Evolutionary conservation across 2,797 vertebrate species (phyloP).

Genomic region (Anguilla anguilla): DNA sequence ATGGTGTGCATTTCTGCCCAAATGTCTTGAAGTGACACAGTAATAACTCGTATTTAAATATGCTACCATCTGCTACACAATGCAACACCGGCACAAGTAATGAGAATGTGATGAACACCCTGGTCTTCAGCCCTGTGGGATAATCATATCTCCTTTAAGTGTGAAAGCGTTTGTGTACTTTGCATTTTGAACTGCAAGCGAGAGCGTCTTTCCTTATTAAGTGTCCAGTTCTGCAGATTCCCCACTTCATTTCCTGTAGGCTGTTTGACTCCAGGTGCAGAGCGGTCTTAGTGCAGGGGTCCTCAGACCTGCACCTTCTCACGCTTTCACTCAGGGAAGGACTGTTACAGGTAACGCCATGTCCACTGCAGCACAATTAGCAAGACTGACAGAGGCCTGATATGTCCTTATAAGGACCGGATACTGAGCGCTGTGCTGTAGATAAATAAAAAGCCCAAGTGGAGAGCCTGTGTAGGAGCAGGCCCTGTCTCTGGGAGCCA

Average conservation of each 20-base stretch:
- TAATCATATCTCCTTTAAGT: too few relatives aligned
- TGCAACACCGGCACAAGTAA: too few relatives aligned
- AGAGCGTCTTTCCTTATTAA: neutral
- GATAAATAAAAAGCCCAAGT: neutral
- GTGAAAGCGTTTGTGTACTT: too few relatives aligned
- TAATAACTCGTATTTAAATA: too few relatives aligned
- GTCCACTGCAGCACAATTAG: neutral
- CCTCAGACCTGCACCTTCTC: too few relatives aligned
- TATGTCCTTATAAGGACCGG: slow-evolving; percentile 23
- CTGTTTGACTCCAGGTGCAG: neutral
- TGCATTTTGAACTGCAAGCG: neutral
- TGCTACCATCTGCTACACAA: too few relatives aligned
- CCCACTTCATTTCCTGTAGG: neutral
- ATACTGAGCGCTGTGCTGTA: neutral
- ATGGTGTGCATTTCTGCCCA: too few relatives aligned
- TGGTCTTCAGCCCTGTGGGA: too few relatives aligned
- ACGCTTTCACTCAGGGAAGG: too few relatives aligned
- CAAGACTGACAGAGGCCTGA: neutral
- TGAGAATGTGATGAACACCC: too few relatives aligned
- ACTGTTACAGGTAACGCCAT: too few relatives aligned
- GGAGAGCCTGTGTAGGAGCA: neutral
- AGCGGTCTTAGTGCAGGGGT: neutral
- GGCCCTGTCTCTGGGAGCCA: neutral
- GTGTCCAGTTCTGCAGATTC: neutral
- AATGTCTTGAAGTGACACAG: too few relatives aligned